Conservation (phyloP, 2,113 vertebrate genomes). For the Ailuropoda melanoleuca region DNA sequence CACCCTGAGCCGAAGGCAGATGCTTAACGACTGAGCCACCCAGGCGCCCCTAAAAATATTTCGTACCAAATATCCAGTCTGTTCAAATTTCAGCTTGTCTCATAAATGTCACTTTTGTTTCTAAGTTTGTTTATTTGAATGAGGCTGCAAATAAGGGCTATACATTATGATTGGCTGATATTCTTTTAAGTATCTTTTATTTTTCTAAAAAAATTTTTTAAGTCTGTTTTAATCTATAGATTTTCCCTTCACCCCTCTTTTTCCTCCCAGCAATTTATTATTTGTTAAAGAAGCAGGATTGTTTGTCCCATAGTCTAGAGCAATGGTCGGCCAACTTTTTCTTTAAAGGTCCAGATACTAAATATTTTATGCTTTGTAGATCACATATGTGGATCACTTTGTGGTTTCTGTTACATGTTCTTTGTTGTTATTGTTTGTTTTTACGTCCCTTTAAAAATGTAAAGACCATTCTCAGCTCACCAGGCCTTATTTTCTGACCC, state of each 20-base stretch:
- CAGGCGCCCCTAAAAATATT: too few species aligned
- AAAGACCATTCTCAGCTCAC: background rate
- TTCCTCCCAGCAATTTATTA: background rate
- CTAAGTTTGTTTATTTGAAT: background rate
- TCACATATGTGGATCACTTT: background rate
- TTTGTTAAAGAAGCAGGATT: background rate
- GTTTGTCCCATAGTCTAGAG: background rate
- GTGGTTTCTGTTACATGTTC: background rate
- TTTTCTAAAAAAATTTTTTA: background rate
- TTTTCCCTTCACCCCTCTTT: background rate
- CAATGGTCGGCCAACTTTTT: background rate
- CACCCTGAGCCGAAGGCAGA: too few species aligned
- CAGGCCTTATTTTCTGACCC: background rate
- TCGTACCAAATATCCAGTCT: background rate
- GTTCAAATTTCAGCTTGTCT: slow-evolving; percentile 1
- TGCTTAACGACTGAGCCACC: too few species aligned
- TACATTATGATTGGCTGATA: background rate
- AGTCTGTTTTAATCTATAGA: background rate
- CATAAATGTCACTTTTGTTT: slow-evolving; percentile 1
- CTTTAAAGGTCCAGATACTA: background rate
- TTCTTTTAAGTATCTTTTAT: background rate
- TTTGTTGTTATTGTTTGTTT: background rate
- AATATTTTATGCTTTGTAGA: background rate
- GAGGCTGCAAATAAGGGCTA: background rate
- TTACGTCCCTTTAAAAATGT: background rate